phyloP scores from a whole-genome alignment of 64 coral and sea anemone genomes.

The Actinia equina region DNA sequence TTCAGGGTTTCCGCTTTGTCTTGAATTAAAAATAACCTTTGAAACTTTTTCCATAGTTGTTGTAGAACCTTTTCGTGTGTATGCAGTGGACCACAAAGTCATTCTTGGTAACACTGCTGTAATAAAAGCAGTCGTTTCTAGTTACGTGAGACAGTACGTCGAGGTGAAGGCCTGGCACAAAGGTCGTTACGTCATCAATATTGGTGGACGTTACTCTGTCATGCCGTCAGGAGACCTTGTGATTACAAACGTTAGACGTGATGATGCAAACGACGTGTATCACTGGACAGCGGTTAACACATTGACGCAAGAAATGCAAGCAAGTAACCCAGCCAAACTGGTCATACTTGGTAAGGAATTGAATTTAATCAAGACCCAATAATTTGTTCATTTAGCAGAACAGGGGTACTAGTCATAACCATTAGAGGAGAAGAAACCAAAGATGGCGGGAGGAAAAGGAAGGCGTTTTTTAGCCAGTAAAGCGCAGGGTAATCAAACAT shows the following conservation, averaged over 20 bases:
- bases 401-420: background rate
- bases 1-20: no score
- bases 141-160: slow-evolving; percentile 54
- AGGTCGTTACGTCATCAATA: slow-evolving; percentile 30
- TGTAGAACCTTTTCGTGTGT: slow-evolving; percentile 53
- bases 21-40: no score
- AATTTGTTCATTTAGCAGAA: no score
- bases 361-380: no score
- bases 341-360: slow-evolving; percentile 42
- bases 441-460: no score
- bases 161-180: slow-evolving; percentile 66
- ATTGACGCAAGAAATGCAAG: slow-evolving; percentile 59
- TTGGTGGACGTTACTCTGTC: slow-evolving; percentile 65
- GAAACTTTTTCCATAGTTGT: slow-evolving; percentile 55
- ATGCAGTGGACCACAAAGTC: slow-evolving; percentile 51
- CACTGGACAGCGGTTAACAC: slow-evolving; percentile 72
- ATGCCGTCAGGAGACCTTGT: slow-evolving; percentile 89
- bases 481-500: no score
- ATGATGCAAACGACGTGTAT: slow-evolving; percentile 34
- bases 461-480: no score
- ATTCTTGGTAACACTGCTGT: slow-evolving; percentile 72
- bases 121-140: slow-evolving; percentile 61
- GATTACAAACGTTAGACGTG: slow-evolving; percentile 60
- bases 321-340: slow-evolving; percentile 78
- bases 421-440: no score